These are phyloP conservation scores for Eucidaris tribuloides DNA, from an alignment of 35 echinoderm and acorn worm species.

Conservation along the genomic window DNA sequence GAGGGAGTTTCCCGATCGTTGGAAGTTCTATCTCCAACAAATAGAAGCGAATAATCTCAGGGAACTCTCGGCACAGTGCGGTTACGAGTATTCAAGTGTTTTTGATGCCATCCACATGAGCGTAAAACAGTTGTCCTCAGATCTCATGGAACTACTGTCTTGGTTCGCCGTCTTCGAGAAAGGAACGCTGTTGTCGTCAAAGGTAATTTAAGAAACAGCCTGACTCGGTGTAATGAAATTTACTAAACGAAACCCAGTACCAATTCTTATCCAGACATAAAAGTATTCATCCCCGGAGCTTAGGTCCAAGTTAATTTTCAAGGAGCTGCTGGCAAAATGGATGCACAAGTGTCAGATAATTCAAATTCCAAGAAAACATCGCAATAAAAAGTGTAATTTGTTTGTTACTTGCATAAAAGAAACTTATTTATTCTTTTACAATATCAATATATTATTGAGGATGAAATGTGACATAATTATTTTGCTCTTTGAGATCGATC, in stretches of 20 bases:
- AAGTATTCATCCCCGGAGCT: too few relatives aligned
- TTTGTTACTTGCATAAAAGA: too few relatives aligned
- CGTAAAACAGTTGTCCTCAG: neutral
- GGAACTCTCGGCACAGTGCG: conserved; percentile 17
- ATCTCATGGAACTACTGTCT: neutral
- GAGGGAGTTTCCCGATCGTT: conserved; percentile 37
- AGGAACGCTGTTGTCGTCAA: neutral
- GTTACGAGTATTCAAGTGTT: too few relatives aligned
- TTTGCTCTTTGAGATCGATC: too few relatives aligned
- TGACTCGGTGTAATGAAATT: too few relatives aligned
- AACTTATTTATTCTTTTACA: too few relatives aligned
- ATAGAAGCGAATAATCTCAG: conserved; percentile 48
- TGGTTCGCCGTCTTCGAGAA: neutral
- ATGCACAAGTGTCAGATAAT: neutral
- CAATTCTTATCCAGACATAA: neutral
- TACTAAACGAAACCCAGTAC: neutral
- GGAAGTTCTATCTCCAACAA: conserved; percentile 55
- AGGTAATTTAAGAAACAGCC: neutral
- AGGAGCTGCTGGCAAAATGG: neutral
- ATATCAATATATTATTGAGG: too few relatives aligned
- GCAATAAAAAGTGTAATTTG: neutral
- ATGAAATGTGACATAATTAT: too few relatives aligned
- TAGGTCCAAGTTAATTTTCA: neutral
- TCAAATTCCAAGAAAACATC: neutral
- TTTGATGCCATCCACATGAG: conserved; percentile 19